Base-by-base conservation (phyloP, 2,113 vertebrate species). In the Corythornis madagascariensis region DNA sequence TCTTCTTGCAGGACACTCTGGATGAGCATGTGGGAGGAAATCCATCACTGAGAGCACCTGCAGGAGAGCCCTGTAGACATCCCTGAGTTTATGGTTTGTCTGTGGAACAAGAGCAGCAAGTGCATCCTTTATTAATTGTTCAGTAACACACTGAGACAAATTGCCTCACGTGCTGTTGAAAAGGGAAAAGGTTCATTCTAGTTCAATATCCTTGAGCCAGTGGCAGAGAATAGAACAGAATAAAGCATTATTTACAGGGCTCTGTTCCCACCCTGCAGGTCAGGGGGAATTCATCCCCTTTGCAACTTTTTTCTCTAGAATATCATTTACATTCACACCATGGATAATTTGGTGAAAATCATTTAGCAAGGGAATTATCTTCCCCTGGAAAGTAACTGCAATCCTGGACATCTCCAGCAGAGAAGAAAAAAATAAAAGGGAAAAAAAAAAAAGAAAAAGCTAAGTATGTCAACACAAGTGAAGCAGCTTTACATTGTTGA, bases 271-370 rank as follows among this genome's bases (percentile, higher is more conserved):
- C 67, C 63, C 59, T 83, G 55, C 81, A 93, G 79, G 81, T 96
- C 91, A 95, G 5, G 5, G 35, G 53, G 64, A 96, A 94, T 96
- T 97, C 80, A 97, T 77, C 33, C 81, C 87, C 75, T 94, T 15
- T 93, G 93, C 31, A 79, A 67, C 94, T 95, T 96, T 95, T 91
- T 96, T 86, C 43, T 90, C 88, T 70, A 55, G 93, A 96, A 92
- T 89, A 85, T 70, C 96, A 93, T 96, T 96, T 35, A 86, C 74
- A 80, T 89, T 92, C 88, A 80, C 42, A 33, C 6, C 5, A 84
- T 94, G 38, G 12, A 90, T 47, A 48, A 78, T 19, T 42, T 55
- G 40, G 33, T 6, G 3, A 88, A 84, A 76, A 65, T 63, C 67
- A 87, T 66, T 85, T 76, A 76, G 55, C 67, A 61, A 86, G 60